Evolutionary conservation across 2,888 invertebrate species (phyloP).

Genomic region (Dicranocentrus wangi): DNA sequence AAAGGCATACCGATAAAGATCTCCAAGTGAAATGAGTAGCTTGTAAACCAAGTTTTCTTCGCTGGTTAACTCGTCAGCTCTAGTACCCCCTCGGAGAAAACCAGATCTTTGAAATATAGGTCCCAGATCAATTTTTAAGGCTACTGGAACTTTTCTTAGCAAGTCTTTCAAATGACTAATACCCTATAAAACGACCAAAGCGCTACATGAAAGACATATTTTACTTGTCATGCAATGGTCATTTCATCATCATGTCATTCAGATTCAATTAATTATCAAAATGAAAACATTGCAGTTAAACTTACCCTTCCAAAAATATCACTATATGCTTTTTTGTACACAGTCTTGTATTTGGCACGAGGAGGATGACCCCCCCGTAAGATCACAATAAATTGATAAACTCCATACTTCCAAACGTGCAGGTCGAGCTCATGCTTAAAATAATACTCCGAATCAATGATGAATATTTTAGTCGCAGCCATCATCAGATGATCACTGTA

Average conservation of each 20-base stretch:
- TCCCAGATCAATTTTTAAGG: conserved; percentile 81
- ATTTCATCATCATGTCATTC: not conserved
- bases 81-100: not conserved
- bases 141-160: conserved; percentile 76
- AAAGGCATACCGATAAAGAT: conserved; percentile 87
- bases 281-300: not conserved
- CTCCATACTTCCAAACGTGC: conserved; percentile 54
- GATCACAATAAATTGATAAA: conserved; percentile 45
- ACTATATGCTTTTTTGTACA: not conserved
- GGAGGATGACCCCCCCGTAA: not conserved
- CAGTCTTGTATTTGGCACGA: not conserved
- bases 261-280: not conserved
- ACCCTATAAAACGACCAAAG: conserved; percentile 37
- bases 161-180: conserved; percentile 21
- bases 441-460: conserved; percentile 9
- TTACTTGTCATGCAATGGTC: no score
- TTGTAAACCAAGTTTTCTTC: conserved; percentile 76
- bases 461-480: not conserved
- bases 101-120: conserved; percentile 79
- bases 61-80: not conserved
- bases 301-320: conserved; percentile 15
- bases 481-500: conserved; percentile 21
- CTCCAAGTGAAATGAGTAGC: conserved; percentile 90
- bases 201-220: no score
- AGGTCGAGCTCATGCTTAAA: conserved; percentile 37